Base-by-base conservation (phyloP, 2,113 vertebrate genomes). In the Mastomys natalensis region DNA sequence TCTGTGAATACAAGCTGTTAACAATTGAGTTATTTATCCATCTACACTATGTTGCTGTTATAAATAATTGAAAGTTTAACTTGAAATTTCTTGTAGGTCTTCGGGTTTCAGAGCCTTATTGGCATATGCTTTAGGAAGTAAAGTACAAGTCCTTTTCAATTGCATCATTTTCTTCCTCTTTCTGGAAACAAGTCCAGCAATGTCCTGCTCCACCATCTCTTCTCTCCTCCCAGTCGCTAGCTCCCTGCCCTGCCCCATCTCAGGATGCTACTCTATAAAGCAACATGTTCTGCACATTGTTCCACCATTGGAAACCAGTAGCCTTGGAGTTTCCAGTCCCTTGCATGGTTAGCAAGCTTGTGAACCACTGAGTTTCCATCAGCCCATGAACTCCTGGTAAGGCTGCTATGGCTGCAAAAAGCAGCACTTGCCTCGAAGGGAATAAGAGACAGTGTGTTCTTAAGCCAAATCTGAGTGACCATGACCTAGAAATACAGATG, bases 41-140 rank as follows among this genome's bases (percentile, higher is more conserved):
- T 7, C 31, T 62, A 24, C 58, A 53, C 81, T 73, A 4, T 22
- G 77, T 62, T 66, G 77, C 60, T 51, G 21, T 40, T 78, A 89
- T 87, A 89, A 94, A 81, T 64, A 88, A 62, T 34, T 37, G 17
- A 82, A 94, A 87, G 29, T 86, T 90, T 89, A 73, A 77, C 86
- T 89, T 93, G 66, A 55, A 80, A 60, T 31, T 43, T n/a, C 24
- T 76, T 45, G 90, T 31, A 76, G 45, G 51, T 22, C 86, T 94
- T 89, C 73, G 60, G n/a, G 62, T 55, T 86, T 53, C 73, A 86
- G 94, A 91, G 40, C 24, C 60, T 82, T 85, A 66, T 26, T 77
- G 77, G 70, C n/a, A 89, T 31, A 70, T 82, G 66, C 78, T 87
- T 93, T 77, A 91, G 66, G 72, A 91, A 66, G 37, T 37, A 53